A percentile compares a stretch with the other conserved stretches of the same genome.
Evolutionary conservation across 2,888 invertebrate genomes (phyloP).

Genomic region (Rotaria magnacalcarata): DNA sequence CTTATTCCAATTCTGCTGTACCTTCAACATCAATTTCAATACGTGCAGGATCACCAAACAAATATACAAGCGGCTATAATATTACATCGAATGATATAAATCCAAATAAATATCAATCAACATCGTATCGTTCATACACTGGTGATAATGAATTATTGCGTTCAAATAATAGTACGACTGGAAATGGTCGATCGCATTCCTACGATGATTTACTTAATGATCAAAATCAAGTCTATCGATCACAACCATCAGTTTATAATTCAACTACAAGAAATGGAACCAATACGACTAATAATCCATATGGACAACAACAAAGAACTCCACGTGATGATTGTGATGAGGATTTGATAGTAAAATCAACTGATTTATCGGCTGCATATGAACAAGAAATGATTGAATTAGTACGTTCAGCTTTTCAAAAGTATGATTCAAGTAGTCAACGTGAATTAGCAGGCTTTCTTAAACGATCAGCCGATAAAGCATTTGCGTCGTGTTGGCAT

Average conservation of each 20-base stretch:
- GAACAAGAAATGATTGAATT: conserved; percentile 15
- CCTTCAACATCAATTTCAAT: background rate
- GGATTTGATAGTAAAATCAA: conserved; percentile 12
- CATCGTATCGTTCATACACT: background rate
- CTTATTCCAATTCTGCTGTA: background rate
- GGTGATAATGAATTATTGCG: background rate
- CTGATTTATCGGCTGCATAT: conserved; percentile 3
- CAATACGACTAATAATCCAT: background rate
- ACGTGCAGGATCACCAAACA: background rate
- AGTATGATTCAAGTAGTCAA: background rate
- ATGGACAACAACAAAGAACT: background rate
- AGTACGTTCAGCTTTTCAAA: background rate
- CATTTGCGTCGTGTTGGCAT: conserved; percentile 32
- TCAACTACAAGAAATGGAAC: background rate
- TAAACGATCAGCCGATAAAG: conserved; percentile 7
- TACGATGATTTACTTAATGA: conserved; percentile 23
- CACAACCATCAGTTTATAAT: background rate
- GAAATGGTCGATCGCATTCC: background rate
- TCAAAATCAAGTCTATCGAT: conserved; percentile 25
- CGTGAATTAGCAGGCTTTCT: conserved; percentile 23
- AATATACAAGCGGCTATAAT: background rate
- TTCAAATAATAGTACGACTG: background rate
- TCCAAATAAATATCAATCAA: background rate
- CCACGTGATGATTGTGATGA: background rate
- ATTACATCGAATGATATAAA: background rate